These are phyloP conservation scores for Tolypeutes matacus DNA, from an alignment of 2,797 vertebrate species.

Conservation along the genomic window DNA sequence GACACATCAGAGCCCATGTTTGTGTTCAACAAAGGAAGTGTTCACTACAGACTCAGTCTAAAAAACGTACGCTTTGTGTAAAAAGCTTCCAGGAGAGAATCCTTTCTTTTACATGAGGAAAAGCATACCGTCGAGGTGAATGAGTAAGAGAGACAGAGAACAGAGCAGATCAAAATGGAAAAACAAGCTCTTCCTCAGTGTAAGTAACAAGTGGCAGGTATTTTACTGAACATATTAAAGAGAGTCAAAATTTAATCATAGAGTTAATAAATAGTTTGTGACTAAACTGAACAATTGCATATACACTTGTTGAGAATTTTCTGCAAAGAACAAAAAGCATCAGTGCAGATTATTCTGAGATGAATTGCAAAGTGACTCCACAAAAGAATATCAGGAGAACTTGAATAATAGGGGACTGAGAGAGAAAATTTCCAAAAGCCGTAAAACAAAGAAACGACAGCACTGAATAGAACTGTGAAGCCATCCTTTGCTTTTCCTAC, in stretches of 20 bases:
- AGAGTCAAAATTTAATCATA: neutral
- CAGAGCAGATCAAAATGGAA: neutral
- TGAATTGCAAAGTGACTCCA: neutral
- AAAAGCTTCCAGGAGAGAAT: neutral
- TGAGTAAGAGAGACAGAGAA: neutral
- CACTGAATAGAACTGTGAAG: no score
- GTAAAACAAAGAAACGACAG: neutral
- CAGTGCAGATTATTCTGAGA: neutral
- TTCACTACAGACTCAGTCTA: neutral
- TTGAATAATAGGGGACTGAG: neutral
- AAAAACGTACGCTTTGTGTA: constrained; percentile 20
- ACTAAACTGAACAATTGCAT: neutral
- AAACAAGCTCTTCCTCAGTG: neutral
- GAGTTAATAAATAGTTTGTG: neutral
- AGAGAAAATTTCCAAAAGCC: neutral
- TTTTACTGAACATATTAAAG: neutral
- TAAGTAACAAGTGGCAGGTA: neutral
- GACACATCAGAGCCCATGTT: neutral
- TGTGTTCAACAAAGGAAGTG: neutral
- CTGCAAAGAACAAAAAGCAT: neutral
- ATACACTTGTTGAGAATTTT: constrained; percentile 4
- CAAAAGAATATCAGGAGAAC: neutral
- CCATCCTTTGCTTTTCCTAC: neutral
- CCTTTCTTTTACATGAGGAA: neutral
- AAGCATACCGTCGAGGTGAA: neutral